phyloP scores from a whole-genome alignment of 30 jellyfish, hydroid and myxozoan species.

The Turritopsis dohrnii region DNA sequence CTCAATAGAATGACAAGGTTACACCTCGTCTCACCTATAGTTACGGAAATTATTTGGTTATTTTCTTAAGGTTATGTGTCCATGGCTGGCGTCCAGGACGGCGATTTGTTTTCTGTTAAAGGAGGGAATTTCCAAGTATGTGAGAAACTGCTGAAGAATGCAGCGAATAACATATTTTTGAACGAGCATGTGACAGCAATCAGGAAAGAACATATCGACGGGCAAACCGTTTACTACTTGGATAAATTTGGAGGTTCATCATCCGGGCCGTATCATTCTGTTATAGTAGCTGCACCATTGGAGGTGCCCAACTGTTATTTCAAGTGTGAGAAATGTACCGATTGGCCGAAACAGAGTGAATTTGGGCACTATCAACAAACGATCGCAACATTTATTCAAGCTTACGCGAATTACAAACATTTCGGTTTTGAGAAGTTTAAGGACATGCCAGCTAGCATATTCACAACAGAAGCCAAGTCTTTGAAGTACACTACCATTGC shows the following conservation, averaged over 20 bases:
- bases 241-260: slow-evolving; percentile 18
- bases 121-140: slow-evolving; percentile 77
- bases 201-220: slow-evolving; percentile 23
- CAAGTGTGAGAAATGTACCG: slow-evolving; percentile 45
- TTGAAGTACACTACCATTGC: slow-evolving; percentile 51
- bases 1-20: too few species aligned
- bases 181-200: slow-evolving; percentile 28
- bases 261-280: slow-evolving; percentile 44
- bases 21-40: too few species aligned
- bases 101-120: slow-evolving; percentile 55
- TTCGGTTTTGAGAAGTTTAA: slow-evolving; percentile 42
- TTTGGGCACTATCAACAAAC: slow-evolving; percentile 54
- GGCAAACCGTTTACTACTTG: slow-evolving; percentile 27
- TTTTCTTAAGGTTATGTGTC: slow-evolving; percentile 64
- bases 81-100: slow-evolving; percentile 92
- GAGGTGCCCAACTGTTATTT: slow-evolving; percentile 44
- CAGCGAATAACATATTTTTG: slow-evolving; percentile 45
- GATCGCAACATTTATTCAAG: slow-evolving; percentile 68
- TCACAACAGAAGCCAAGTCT: slow-evolving; percentile 51
- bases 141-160: slow-evolving; percentile 27
- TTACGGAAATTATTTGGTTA: too few species aligned
- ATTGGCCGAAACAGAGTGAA: slow-evolving; percentile 55
- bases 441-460: slow-evolving; percentile 45
- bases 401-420: slow-evolving; percentile 33
- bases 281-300: slow-evolving; percentile 85